A percentile compares a stretch with the other conserved stretches of the same genome.
Evolutionary conservation across 2,888 invertebrate genomes (phyloP).

Genomic region (Villa cingulata): DNA sequence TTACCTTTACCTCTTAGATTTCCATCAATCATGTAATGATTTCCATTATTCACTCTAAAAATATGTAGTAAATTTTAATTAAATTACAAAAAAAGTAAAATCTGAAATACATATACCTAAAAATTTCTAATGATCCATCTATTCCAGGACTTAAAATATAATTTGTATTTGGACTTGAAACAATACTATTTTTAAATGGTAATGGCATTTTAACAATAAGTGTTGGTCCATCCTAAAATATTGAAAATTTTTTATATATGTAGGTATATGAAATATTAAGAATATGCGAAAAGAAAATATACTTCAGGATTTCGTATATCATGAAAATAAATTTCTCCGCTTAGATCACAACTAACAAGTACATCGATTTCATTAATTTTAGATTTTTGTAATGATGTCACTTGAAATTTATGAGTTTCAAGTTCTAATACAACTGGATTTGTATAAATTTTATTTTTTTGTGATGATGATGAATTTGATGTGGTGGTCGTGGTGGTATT

Average conservation of each 20-base stretch:
- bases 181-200: slow-evolving; percentile 30
- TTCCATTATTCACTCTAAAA: slow-evolving; percentile 22
- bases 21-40: slow-evolving; percentile 24
- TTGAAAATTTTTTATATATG: background rate
- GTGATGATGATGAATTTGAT: slow-evolving; percentile 12
- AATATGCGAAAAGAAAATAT: background rate
- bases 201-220: slow-evolving; percentile 29
- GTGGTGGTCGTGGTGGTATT: no score
- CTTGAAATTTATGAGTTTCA: slow-evolving; percentile 28
- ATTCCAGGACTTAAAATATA: slow-evolving; percentile 27
- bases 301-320: slow-evolving; percentile 24
- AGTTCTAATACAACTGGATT: slow-evolving; percentile 17
- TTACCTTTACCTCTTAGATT: slow-evolving; percentile 27
- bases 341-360: slow-evolving; percentile 31
- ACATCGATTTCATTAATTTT: slow-evolving; percentile 20
- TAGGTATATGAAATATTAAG: background rate
- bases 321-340: slow-evolving; percentile 31
- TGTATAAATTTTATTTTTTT: slow-evolving; percentile 18
- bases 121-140: slow-evolving; percentile 29
- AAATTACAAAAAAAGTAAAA: no score
- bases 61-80: background rate
- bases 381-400: slow-evolving; percentile 22
- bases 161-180: slow-evolving; percentile 25
- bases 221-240: slow-evolving; percentile 22
- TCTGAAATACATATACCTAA: slow-evolving; percentile 22